Evolutionary conservation across 2,888 invertebrate species (phyloP).

Genomic region (Pyrrhosoma nymphula): DNA sequence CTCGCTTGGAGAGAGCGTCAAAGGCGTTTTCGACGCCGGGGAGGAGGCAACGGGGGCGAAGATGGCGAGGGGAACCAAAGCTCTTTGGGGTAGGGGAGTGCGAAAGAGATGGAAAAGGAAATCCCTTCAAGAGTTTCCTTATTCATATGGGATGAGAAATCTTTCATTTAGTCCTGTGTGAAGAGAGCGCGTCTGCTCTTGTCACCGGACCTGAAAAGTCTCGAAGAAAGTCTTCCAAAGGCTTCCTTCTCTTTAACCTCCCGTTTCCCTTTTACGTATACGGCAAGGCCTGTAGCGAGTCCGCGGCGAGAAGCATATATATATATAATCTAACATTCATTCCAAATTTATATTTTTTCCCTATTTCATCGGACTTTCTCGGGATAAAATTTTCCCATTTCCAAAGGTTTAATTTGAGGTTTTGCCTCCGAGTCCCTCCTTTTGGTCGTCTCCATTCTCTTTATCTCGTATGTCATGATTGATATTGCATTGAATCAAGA

Average conservation of each 20-base stretch:
- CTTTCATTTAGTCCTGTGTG: constrained; percentile 51
- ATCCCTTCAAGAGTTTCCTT: constrained; percentile 30
- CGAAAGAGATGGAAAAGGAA: not conserved
- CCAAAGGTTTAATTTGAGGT: not conserved
- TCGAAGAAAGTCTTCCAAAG: not conserved
- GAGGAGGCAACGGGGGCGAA: not conserved
- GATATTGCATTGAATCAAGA: not conserved
- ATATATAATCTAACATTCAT: not conserved
- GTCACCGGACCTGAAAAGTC: constrained; percentile 19
- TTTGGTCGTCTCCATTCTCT: not conserved
- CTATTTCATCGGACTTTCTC: not conserved
- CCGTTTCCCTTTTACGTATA: not conserved
- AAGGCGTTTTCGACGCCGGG: constrained; percentile 46
- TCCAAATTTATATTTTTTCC: not conserved
- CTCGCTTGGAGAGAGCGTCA: constrained; percentile 37
- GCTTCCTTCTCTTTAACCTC: constrained; percentile 13
- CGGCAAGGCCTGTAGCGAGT: not conserved
- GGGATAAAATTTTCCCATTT: not conserved
- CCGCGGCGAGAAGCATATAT: not conserved
- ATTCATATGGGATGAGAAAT: constrained; percentile 50
- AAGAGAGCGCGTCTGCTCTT: constrained; percentile 44
- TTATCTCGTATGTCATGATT: not conserved
- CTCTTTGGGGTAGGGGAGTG: not conserved
- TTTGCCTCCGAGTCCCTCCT: not conserved
- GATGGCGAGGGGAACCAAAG: not conserved